phyloP scores from a whole-genome alignment of 2,888 invertebrate species.

The Ypsolopha sequella region DNA sequence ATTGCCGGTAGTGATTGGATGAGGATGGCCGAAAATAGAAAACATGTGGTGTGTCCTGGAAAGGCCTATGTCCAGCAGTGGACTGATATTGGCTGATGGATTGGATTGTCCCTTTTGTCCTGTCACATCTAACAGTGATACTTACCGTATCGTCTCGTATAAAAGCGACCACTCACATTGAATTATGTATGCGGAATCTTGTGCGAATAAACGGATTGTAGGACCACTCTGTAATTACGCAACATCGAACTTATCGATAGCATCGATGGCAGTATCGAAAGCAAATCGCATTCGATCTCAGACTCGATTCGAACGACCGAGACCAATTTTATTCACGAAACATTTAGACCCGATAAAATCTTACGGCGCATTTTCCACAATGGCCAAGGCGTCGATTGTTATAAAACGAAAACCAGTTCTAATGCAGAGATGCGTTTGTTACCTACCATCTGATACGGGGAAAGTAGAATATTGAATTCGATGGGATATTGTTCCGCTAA shows the following conservation, averaged over 20 bases:
- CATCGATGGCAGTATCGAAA: conserved; percentile 29
- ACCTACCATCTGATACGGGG: conserved; percentile 55
- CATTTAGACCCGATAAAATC: conserved; percentile 63
- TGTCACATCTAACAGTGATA: no score
- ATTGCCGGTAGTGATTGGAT: no score
- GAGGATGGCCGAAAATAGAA: no score
- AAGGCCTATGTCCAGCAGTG: background rate
- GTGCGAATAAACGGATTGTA: conserved; percentile 31
- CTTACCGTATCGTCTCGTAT: conserved; percentile 8
- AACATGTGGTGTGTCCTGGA: no score
- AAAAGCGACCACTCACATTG: conserved; percentile 11
- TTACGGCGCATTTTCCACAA: conserved; percentile 32
- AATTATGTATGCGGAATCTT: conserved; percentile 40
- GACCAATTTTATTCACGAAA: conserved; percentile 66
- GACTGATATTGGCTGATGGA: no score
- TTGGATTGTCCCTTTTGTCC: background rate
- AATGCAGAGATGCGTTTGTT: conserved; percentile 47
- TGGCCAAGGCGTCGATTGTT: conserved; percentile 8
- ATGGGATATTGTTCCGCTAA: conserved; percentile 31
- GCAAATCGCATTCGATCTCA: conserved; percentile 30
- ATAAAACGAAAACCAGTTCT: conserved; percentile 10
- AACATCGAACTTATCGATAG: conserved; percentile 40
- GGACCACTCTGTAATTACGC: conserved; percentile 55
- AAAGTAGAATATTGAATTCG: conserved; percentile 37
- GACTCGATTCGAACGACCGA: conserved; percentile 52